These are phyloP conservation scores for Probosciger aterrimus DNA, from an alignment of 2,113 vertebrate genomes.

Conservation along the genomic window DNA sequence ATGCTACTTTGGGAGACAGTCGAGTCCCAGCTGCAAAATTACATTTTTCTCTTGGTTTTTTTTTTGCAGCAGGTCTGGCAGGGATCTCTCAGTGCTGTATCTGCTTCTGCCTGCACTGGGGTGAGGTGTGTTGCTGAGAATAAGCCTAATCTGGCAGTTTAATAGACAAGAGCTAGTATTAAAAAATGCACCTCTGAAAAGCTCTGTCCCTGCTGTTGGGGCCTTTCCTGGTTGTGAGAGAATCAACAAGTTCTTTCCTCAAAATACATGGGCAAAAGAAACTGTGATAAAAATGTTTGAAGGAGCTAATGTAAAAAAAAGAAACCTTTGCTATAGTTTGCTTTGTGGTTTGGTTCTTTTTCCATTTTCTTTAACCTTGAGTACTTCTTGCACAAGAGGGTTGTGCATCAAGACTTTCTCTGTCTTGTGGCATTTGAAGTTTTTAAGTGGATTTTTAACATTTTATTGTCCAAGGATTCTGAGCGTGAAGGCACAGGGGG, in stretches of 20 bases:
- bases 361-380: background rate
- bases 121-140: background rate
- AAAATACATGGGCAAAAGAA: background rate
- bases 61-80: background rate
- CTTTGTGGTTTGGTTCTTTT: fast-evolving
- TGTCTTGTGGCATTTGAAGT: background rate
- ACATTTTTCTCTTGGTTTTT: background rate
- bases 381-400: background rate
- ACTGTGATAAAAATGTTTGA: background rate
- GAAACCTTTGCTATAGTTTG: background rate
- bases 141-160: background rate
- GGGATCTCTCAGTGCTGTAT: background rate
- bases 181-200: background rate
- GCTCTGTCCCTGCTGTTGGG: background rate
- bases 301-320: background rate
- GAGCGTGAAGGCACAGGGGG: background rate
- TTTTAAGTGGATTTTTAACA: background rate
- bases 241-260: background rate
- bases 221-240: background rate
- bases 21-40: background rate
- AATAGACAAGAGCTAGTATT: background rate
- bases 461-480: background rate
- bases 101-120: background rate
- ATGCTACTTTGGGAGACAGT: background rate
- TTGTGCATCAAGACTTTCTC: background rate